phyloP scores from a whole-genome alignment of 2,888 invertebrate genomes.

The Muschampia plurimacula region DNA sequence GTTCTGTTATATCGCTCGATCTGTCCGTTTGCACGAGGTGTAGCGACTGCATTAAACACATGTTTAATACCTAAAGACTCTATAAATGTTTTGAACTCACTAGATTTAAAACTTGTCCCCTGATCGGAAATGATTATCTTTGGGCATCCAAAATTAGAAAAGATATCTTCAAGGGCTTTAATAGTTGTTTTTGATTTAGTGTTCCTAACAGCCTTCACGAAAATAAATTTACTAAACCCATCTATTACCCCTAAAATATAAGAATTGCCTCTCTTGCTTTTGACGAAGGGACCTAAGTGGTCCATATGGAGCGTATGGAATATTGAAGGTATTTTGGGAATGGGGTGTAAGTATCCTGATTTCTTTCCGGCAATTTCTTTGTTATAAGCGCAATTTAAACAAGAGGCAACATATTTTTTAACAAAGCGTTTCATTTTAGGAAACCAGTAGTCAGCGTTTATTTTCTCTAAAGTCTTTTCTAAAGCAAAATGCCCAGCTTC shows the following conservation, averaged over 20 bases:
- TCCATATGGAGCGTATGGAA: conserved; percentile 21
- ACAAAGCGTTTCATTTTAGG: conserved; percentile 9
- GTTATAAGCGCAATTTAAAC: conserved; percentile 15
- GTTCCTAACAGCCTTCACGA: not conserved
- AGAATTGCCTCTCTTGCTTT: conserved; percentile 3
- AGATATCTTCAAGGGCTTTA: not conserved
- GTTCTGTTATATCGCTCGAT: conserved; percentile 12
- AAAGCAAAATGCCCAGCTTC: conserved; percentile 12
- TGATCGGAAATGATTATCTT: conserved; percentile 5
- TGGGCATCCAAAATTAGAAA: not conserved
- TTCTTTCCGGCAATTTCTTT: not conserved
- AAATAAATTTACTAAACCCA: conserved; percentile 7
- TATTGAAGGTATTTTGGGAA: not conserved
- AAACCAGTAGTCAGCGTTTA: conserved; percentile 17
- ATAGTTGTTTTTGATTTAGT: not conserved
- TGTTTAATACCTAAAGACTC: conserved; percentile 6
- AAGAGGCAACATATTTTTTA: conserved; percentile 11
- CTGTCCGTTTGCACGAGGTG: conserved; percentile 6
- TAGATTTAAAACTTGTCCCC: conserved; percentile 10
- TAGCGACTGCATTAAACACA: conserved; percentile 1
- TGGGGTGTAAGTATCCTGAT: conserved; percentile 5
- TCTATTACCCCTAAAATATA: conserved; percentile 3
- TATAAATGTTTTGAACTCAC: not conserved
- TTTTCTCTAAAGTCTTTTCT: conserved; percentile 8
- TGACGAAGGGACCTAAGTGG: conserved; percentile 14